A percentile compares a stretch with the other conserved stretches of the same genome.
phyloP scores from a whole-genome alignment of 2,113 vertebrate species.

The Pardalotus punctatus region DNA sequence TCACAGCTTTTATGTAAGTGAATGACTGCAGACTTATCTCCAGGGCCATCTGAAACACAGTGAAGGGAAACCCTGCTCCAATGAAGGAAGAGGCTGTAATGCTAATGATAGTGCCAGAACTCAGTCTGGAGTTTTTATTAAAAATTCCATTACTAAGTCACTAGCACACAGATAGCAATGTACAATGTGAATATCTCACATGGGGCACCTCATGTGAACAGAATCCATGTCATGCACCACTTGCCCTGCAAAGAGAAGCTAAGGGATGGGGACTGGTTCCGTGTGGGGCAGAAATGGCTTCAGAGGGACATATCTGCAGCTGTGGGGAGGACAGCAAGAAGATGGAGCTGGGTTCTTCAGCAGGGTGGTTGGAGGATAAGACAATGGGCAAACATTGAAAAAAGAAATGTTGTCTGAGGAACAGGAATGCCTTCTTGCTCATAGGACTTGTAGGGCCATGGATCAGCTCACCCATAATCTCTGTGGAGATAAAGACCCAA shows the following conservation, averaged over 20 bases:
- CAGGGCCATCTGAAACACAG: background rate
- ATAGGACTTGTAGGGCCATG: background rate
- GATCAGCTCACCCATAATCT: background rate
- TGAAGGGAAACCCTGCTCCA: background rate
- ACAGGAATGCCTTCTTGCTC: background rate
- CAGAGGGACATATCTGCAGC: background rate
- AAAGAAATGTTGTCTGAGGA: background rate
- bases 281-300: background rate
- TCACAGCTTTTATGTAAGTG: background rate
- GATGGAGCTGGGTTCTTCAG: background rate
- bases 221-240: background rate
- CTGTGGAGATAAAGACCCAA: background rate
- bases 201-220: background rate
- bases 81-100: background rate
- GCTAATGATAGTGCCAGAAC: background rate
- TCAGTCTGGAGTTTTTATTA: background rate
- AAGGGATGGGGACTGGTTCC: background rate
- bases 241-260: background rate
- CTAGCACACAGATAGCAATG: accelerated
- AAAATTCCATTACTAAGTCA: background rate
- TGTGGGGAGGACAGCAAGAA: background rate
- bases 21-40: background rate
- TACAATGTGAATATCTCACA: background rate
- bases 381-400: background rate
- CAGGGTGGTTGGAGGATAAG: accelerated